phyloP scores from a whole-genome alignment of 1,140 invertebrate genomes.

The Maconellicoccus hirsutus region DNA sequence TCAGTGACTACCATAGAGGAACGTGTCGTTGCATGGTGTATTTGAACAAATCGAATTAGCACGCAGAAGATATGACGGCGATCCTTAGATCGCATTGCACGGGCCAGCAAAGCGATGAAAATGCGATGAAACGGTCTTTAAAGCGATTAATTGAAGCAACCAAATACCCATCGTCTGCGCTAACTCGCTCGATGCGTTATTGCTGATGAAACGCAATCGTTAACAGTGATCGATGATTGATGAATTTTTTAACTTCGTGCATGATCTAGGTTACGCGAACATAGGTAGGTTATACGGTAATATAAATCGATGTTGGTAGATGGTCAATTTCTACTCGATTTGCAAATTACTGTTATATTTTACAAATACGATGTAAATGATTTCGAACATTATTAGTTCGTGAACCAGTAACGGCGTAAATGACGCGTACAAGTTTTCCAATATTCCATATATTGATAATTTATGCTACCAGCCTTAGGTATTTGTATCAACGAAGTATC shows the following conservation, averaged over 20 bases:
- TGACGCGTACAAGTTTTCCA: not conserved
- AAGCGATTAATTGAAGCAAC: conserved; percentile 13
- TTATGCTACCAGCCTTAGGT: no score
- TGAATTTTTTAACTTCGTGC: not conserved
- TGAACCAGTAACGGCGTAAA: not conserved
- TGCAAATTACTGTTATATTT: not conserved
- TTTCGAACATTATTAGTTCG: not conserved
- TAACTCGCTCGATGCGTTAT: not conserved
- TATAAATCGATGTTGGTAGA: not conserved
- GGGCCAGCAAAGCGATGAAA: conserved; percentile 13
- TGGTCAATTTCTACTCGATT: not conserved
- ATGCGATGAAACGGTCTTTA: conserved; percentile 18
- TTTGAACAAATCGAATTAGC: conserved; percentile 12
- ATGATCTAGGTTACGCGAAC: not conserved
- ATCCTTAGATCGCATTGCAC: not conserved
- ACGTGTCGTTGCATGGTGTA: not conserved
- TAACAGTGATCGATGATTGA: not conserved
- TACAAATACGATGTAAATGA: not conserved
- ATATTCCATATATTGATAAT: not conserved
- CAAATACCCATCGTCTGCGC: not conserved
- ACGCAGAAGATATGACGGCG: not conserved
- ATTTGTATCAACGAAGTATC: no score
- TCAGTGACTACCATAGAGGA: not conserved
- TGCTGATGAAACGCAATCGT: not conserved
- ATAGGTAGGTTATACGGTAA: not conserved